Evolutionary conservation across 2,888 invertebrate species (phyloP).

Genomic region (Muschampia plurimacula): DNA sequence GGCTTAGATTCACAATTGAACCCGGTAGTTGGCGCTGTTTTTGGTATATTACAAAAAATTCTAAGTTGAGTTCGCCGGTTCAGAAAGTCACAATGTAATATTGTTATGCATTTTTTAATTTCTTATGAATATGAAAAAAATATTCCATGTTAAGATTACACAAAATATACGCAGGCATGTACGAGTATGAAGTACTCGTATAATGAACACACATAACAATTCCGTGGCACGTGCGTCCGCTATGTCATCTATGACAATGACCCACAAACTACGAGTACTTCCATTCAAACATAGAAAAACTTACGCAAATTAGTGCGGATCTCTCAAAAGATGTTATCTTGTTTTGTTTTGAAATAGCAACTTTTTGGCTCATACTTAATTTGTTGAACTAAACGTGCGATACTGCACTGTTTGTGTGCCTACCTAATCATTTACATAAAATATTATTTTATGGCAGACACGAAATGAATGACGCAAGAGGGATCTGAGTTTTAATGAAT

Average conservation of each 20-base stretch:
- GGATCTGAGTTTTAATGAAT: not conserved
- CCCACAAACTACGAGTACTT: slow-evolving; percentile 6
- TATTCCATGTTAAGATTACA: too few species aligned
- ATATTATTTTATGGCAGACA: not conserved
- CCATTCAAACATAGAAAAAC: slow-evolving; percentile 5
- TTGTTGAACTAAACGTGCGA: not conserved
- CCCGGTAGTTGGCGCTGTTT: too few species aligned
- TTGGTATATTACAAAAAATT: too few species aligned
- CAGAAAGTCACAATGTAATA: too few species aligned
- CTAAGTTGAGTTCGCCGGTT: too few species aligned
- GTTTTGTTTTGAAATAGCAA: not conserved
- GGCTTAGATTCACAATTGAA: too few species aligned
- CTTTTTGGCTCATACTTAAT: not conserved
- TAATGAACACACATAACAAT: not conserved
- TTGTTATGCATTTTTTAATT: too few species aligned
- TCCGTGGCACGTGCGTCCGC: slow-evolving; percentile 10
- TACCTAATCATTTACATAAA: not conserved
- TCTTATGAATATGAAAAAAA: too few species aligned
- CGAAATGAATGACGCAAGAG: not conserved
- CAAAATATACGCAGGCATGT: too few species aligned
- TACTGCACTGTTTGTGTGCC: not conserved
- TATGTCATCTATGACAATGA: slow-evolving; percentile 14
- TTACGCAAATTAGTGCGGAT: slow-evolving; percentile 19
- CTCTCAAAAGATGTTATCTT: slow-evolving; percentile 6
- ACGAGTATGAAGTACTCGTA: too few species aligned